phyloP scores from a whole-genome alignment of 2,797 vertebrate genomes.

The Tauraco hartlaubi region DNA sequence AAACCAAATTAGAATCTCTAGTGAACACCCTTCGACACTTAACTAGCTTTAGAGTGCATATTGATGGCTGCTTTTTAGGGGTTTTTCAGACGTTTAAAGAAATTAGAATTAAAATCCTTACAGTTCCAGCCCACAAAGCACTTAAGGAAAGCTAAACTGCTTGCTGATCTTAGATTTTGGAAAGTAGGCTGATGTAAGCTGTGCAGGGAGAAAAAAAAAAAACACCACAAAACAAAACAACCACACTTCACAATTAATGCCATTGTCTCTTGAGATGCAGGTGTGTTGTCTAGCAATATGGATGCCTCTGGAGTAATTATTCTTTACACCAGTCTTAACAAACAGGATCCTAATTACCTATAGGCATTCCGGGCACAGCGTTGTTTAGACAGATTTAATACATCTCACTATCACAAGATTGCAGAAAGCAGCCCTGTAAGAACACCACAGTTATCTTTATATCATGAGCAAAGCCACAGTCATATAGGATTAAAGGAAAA shows the following conservation, averaged over 20 bases:
- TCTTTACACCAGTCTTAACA: conserved; percentile 74
- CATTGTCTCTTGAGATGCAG: conserved; percentile 83
- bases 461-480: neutral
- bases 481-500: neutral
- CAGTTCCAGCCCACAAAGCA: neutral
- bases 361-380: neutral
- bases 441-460: neutral
- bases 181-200: conserved; percentile 84
- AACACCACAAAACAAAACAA: neutral
- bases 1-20: neutral
- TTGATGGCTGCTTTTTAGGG: neutral
- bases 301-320: conserved; percentile 85
- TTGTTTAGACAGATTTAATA: conserved; percentile 42
- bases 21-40: neutral
- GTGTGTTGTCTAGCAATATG: conserved; percentile 85
- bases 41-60: neutral
- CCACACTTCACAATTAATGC: conserved; percentile 85
- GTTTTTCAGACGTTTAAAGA: neutral
- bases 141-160: neutral
- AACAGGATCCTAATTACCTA: conserved; percentile 55
- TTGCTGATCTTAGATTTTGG: conserved; percentile 80
- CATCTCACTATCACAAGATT: neutral
- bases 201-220: conserved; percentile 27
- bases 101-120: neutral
- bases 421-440: neutral